Base-by-base conservation (phyloP, 2,888 invertebrate species). In the Mantis religiosa region DNA sequence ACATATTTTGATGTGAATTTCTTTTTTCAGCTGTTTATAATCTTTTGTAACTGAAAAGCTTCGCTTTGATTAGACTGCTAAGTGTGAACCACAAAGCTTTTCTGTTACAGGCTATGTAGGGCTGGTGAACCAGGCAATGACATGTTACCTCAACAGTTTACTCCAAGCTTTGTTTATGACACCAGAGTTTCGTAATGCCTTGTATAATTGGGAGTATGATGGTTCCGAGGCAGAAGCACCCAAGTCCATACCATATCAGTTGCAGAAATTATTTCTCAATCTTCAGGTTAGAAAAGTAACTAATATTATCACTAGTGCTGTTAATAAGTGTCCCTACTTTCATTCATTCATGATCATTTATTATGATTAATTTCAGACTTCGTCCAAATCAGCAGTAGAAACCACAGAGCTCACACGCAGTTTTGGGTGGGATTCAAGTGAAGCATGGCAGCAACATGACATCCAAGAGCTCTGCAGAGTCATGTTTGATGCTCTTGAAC, bases 361-460 rank as follows among this genome's bases (percentile, higher is more conserved):
- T 34, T 28, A 12, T 34, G 1, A 28, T 30, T 20, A 28, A 27
- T 91, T 92, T 34, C 91, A 97, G 96, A 98, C 97, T 1, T 97
- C 97, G 47, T 94, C 95, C 54, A 96, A 96, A 92, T 94, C 95
- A 34, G 96, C 98, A 0, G 96, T 98, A 20, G 97, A 98, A 93
- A 98, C 98, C 4, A 98, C 97, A 25, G 97, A 97, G 91, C 93
- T 98, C 89, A 98, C 98, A 0, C 95, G 95, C 90, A 97, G 97
- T 92, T 98, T 98, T 93, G 98, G 98, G 41, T 98, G 98, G 98
- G 97, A 97, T 92, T 96, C 97, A 83, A 96, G 96, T 89, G 97
- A 98, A 93, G 97, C 97, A 0, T 98, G 98, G 97, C 97, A 98
- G 91, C 98, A 98, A 92, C 98, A 98, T 92, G 98, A 98, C 92